Evolutionary conservation across 2,888 invertebrate species (phyloP).

Genomic region (Nomada flava): DNA sequence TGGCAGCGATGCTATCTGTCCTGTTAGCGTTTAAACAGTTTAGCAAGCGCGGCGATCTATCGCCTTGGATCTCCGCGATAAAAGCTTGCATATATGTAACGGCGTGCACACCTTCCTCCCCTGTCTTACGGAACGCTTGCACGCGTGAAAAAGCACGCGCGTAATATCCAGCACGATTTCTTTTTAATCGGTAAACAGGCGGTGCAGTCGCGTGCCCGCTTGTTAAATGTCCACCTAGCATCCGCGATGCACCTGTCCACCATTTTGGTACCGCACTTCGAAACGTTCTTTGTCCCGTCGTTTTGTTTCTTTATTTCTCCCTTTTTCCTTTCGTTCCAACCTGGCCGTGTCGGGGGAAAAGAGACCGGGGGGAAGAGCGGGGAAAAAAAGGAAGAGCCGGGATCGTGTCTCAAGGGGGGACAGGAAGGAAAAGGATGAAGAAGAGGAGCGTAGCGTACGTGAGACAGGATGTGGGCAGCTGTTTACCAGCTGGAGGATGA

Average conservation of each 20-base stretch:
- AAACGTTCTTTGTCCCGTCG: background rate
- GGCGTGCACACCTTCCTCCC: slow-evolving; percentile 25
- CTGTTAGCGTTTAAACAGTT: slow-evolving; percentile 63
- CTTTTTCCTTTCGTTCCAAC: slow-evolving; percentile 27
- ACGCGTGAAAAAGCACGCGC: slow-evolving; percentile 46
- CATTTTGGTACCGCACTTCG: slow-evolving; percentile 72
- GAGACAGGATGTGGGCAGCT: slow-evolving; percentile 83
- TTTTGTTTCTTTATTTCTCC: background rate
- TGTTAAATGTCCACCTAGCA: slow-evolving; percentile 30
- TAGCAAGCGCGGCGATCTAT: slow-evolving; percentile 63
- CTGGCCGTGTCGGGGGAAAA: slow-evolving; percentile 22
- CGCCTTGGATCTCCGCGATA: slow-evolving; percentile 58
- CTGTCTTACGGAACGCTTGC: slow-evolving; percentile 10
- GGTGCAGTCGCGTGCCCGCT: slow-evolving; percentile 74
- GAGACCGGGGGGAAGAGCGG: slow-evolving; percentile 17
- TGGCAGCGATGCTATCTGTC: slow-evolving; percentile 59
- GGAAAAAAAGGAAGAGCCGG: slow-evolving; percentile 37
- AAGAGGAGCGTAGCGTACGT: slow-evolving; percentile 61
- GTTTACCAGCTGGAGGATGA: slow-evolving; percentile 83
- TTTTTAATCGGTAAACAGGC: slow-evolving; percentile 51
- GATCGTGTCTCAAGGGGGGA: slow-evolving; percentile 31
- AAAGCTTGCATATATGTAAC: slow-evolving; percentile 3
- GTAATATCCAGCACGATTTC: slow-evolving; percentile 39
- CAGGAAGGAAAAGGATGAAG: slow-evolving; percentile 57
- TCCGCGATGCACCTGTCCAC: slow-evolving; percentile 77